Conservation (phyloP, 2,888 invertebrate species). For the Orchesellides sinensis region DNA sequence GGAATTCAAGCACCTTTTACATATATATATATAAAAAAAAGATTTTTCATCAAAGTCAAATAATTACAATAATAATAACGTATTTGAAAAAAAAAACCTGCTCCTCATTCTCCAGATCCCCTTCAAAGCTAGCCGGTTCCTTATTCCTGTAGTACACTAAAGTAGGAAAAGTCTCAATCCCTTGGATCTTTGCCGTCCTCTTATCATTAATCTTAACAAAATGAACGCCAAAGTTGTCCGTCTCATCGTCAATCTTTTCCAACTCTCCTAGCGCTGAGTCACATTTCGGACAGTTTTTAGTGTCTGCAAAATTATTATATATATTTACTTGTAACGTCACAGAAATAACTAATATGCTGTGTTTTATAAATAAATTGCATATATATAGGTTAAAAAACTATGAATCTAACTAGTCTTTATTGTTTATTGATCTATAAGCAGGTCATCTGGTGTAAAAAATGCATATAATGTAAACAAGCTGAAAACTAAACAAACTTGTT, state of each 20-base stretch:
- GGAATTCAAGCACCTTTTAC: slow-evolving; percentile 87
- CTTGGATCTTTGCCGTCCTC: slow-evolving; percentile 96
- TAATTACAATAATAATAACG: background rate
- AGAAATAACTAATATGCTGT: background rate
- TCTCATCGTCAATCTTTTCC: slow-evolving; percentile 97
- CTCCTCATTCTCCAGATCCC: slow-evolving; percentile 78
- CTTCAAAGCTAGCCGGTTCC: slow-evolving; percentile 97
- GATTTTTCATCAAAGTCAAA: background rate
- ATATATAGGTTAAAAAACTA: no score
- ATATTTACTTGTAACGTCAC: background rate
- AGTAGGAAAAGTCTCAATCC: slow-evolving; percentile 96
- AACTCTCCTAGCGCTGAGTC: slow-evolving; percentile 92
- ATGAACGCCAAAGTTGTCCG: slow-evolving; percentile 95
- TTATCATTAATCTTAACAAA: slow-evolving; percentile 98
- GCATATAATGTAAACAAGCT: no score
- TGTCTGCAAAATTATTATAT: slow-evolving; percentile 87
- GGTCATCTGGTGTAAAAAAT: no score
- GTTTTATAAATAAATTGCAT: no score
- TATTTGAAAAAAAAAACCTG: slow-evolving; percentile 33
- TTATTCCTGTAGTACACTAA: slow-evolving; percentile 98
- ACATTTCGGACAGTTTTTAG: slow-evolving; percentile 93
- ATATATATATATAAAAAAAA: no score
- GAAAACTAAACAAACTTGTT: no score
- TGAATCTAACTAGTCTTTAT: no score
- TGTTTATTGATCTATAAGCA: no score